A percentile compares a stretch with the other conserved stretches of the same genome.
phyloP scores from a whole-genome alignment of 2,888 invertebrate genomes.

The Glyphotaelius pellucidus region DNA sequence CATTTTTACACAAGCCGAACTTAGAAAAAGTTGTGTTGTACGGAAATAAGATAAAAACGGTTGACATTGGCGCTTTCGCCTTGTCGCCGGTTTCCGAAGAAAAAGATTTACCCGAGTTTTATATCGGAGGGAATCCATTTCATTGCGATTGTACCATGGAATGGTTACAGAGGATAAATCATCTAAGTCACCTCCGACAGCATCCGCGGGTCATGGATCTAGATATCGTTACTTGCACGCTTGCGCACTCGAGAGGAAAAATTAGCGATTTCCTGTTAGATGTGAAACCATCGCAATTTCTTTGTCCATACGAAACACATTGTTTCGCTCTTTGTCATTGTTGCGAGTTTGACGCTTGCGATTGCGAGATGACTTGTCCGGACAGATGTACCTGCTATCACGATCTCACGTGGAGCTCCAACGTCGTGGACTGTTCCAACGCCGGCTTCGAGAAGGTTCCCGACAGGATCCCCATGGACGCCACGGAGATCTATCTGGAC shows the following conservation, averaged over 20 bases:
- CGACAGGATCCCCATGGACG: conserved; percentile 91
- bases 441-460: conserved; percentile 86
- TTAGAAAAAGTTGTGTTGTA: conserved; percentile 87
- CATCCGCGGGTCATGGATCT: conserved; percentile 89
- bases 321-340: conserved; percentile 93
- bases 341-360: conserved; percentile 93
- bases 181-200: conserved; percentile 83
- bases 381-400: conserved; percentile 88
- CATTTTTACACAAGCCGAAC: conserved; percentile 83
- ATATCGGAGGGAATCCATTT: conserved; percentile 89
- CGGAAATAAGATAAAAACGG: conserved; percentile 84
- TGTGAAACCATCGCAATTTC: conserved; percentile 85
- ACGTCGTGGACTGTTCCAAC: conserved; percentile 90
- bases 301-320: conserved; percentile 89
- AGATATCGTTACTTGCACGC: conserved; percentile 86
- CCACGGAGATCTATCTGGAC: conserved; percentile 91
- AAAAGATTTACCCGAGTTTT: conserved; percentile 86
- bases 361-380: conserved; percentile 94
- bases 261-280: conserved; percentile 81
- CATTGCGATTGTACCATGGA: conserved; percentile 92
- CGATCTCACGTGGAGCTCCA: conserved; percentile 90
- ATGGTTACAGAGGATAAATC: conserved; percentile 89
- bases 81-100: conserved; percentile 81
- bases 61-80: conserved; percentile 85
- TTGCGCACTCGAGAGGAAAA: conserved; percentile 82